phyloP scores from a whole-genome alignment of 1,140 invertebrate genomes.

The Tetragnatha versicolor region DNA sequence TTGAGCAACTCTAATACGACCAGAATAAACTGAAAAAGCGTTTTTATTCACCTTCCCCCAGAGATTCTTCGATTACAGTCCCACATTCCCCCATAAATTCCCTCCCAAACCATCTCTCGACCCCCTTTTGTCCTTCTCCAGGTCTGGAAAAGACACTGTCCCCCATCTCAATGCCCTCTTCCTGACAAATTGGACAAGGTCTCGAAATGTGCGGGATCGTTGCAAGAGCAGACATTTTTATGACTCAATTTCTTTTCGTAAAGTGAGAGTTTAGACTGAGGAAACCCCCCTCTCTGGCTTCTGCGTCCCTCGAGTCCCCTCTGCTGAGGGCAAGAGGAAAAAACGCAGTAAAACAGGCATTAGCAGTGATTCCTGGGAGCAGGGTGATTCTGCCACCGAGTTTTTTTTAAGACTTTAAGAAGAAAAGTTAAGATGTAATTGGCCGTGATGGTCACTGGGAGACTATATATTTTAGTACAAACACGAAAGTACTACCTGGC shows the following conservation, averaged over 20 bases:
- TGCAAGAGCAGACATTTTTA: conserved; percentile 20
- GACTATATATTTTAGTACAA: too few species aligned
- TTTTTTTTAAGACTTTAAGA: conserved; percentile 1
- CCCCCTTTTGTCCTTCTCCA: background rate
- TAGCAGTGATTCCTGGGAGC: conserved; percentile 2
- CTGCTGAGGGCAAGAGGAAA: background rate
- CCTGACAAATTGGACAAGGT: conserved; percentile 4
- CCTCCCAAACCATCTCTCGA: too few species aligned
- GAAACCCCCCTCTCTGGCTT: too few species aligned
- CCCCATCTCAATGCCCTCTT: background rate
- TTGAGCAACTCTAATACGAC: too few species aligned
- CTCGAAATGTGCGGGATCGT: background rate
- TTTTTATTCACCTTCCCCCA: background rate
- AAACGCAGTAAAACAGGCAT: conserved; percentile 20
- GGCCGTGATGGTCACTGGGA: background rate
- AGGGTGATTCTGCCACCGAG: background rate
- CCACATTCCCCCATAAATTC: background rate
- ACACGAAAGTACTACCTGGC: too few species aligned
- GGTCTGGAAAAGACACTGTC: conserved; percentile 11
- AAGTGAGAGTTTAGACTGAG: background rate
- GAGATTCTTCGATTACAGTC: background rate
- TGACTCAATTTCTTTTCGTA: conserved; percentile 6
- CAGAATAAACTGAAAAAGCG: background rate
- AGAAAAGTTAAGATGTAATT: background rate
- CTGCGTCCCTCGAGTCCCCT: background rate